phyloP scores from a whole-genome alignment of 2,888 invertebrate genomes.

The Patella depressa region DNA sequence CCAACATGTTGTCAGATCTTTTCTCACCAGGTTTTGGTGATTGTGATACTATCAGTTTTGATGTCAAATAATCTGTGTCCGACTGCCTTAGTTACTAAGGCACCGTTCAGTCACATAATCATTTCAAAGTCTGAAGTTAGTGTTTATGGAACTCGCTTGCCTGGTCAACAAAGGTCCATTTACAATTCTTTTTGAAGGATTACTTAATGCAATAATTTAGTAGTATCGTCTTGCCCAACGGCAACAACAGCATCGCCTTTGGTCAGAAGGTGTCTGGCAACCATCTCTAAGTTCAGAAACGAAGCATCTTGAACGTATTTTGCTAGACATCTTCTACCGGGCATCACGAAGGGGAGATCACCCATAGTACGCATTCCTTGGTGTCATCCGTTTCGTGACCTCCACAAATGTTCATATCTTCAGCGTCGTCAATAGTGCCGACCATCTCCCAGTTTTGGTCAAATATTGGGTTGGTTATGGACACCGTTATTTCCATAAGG shows the following conservation, averaged over 20 bases:
- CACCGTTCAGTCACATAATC: too few relatives aligned
- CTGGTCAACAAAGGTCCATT: too few relatives aligned
- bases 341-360: conserved; percentile 1
- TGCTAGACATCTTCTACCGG: conserved; percentile 1
- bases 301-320: background rate
- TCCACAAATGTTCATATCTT: background rate
- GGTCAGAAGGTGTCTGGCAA: background rate
- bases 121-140: too few relatives aligned
- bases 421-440: too few relatives aligned
- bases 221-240: background rate
- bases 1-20: background rate
- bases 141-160: too few relatives aligned
- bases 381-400: background rate
- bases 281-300: background rate
- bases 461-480: background rate
- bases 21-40: conserved; percentile 4
- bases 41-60: background rate
- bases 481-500: background rate
- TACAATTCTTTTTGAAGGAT: too few relatives aligned
- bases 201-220: background rate
- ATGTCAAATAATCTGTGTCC: background rate
- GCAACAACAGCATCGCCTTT: conserved; percentile 1
- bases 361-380: background rate
- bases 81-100: too few relatives aligned
- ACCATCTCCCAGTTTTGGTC: too few relatives aligned